Percentiles rank a stretch among this genome's conserved stretches.
phyloP scores from a whole-genome alignment of 2,113 vertebrate genomes.

The Hirundichthys speculiger region DNA sequence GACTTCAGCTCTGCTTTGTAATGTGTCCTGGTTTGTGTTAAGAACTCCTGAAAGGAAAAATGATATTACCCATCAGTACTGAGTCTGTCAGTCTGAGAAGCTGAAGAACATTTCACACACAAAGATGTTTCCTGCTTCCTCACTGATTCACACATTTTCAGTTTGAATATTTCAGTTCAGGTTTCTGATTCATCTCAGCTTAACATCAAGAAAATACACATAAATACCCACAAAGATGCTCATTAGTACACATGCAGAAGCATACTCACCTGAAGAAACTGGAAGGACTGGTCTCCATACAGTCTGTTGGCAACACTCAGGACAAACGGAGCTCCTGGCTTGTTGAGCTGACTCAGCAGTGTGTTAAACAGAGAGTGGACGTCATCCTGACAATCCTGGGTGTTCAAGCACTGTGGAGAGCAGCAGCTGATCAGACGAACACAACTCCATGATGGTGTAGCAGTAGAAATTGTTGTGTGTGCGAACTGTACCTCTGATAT shows the following conservation, averaged over 20 bases:
- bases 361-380: conserved; percentile 68
- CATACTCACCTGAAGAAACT: conserved; percentile 82
- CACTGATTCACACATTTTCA: neutral
- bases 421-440: neutral
- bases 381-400: conserved; percentile 50
- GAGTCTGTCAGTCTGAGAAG: neutral
- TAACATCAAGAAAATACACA: no score
- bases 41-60: conserved; percentile 66
- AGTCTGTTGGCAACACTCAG: conserved; percentile 87
- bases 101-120: neutral
- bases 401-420: conserved; percentile 60
- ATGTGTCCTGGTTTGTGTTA: conserved; percentile 48
- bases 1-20: conserved; percentile 70
- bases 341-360: conserved; percentile 82
- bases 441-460: neutral
- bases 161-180: neutral
- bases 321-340: conserved; percentile 71
- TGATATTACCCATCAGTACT: neutral
- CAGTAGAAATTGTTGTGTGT: neutral
- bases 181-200: no score
- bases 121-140: neutral
- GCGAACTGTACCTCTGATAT: conserved; percentile 83
- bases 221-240: no score
- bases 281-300: conserved; percentile 87
- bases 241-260: no score